phyloP scores from a whole-genome alignment of 2,888 invertebrate species.

The Eretmocerus hayati region DNA sequence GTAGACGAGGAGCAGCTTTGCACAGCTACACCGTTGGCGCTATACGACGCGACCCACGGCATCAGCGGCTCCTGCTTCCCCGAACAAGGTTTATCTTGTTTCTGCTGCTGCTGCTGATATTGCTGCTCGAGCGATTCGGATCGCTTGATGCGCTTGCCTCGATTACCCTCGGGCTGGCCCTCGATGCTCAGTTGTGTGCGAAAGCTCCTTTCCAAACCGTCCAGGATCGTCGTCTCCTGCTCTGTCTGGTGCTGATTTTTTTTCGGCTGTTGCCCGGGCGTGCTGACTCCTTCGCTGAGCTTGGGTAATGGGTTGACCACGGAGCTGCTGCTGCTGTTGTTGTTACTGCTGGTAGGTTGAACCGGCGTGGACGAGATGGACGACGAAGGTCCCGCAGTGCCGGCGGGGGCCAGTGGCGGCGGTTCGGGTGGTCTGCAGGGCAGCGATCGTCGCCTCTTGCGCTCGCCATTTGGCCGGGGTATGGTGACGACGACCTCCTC shows the following conservation, averaged over 20 bases:
- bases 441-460: constrained; percentile 41
- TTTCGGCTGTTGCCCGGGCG: no score
- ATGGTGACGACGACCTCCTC: constrained; percentile 26
- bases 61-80: constrained; percentile 9
- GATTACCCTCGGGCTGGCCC: constrained; percentile 10
- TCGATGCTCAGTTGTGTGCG: constrained; percentile 37
- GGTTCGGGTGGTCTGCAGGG: constrained; percentile 40
- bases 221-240: constrained; percentile 16
- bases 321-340: background rate
- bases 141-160: constrained; percentile 38
- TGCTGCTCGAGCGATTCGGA: constrained; percentile 17
- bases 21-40: constrained; percentile 6
- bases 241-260: background rate
- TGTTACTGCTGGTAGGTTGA: no score
- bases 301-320: no score
- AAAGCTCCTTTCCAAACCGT: constrained; percentile 37
- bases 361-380: constrained; percentile 9
- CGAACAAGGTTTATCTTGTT: background rate
- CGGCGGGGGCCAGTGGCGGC: constrained; percentile 1
- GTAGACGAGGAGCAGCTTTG: background rate
- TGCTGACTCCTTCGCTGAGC: no score
- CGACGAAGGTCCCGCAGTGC: background rate
- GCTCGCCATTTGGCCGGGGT: constrained; percentile 35
- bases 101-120: constrained; percentile 5
- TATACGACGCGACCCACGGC: constrained; percentile 15